These are phyloP conservation scores for Agrotis clavis DNA, from an alignment of 2,888 invertebrate genomes.

Conservation along the genomic window DNA sequence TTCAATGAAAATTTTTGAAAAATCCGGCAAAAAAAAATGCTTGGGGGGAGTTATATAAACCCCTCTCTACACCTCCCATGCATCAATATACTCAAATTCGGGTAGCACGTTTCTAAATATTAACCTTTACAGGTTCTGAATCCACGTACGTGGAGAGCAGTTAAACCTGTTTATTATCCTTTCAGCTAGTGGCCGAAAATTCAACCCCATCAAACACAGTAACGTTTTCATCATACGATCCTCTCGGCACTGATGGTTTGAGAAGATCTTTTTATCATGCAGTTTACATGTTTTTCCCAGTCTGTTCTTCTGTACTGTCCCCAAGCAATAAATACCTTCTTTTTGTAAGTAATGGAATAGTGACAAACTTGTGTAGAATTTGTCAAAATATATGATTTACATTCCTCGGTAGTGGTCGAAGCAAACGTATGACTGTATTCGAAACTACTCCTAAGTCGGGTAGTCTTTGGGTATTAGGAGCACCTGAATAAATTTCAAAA, in stretches of 20 bases:
- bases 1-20: too few relatives aligned
- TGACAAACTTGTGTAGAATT: slow-evolving; percentile 10
- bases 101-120: too few relatives aligned
- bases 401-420: slow-evolving; percentile 8
- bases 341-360: slow-evolving; percentile 3
- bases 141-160: slow-evolving; percentile 1
- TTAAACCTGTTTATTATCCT: neutral
- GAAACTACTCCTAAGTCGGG: neutral
- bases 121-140: slow-evolving; percentile 6
- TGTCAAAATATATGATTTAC: slow-evolving; percentile 9
- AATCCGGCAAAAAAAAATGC: too few relatives aligned
- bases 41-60: too few relatives aligned
- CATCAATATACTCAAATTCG: too few relatives aligned
- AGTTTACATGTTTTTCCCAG: slow-evolving; percentile 43
- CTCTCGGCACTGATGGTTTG: slow-evolving; percentile 37
- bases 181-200: slow-evolving; percentile 17
- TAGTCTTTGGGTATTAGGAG: too few relatives aligned
- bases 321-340: slow-evolving; percentile 27
- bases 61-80: too few relatives aligned
- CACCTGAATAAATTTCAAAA: too few relatives aligned
- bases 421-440: slow-evolving; percentile 8
- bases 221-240: slow-evolving; percentile 36
- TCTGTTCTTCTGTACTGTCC: slow-evolving; percentile 43
- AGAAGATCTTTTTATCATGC: slow-evolving; percentile 37
- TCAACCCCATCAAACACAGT: slow-evolving; percentile 25